Conservation (phyloP, 2,888 invertebrate genomes). For the Parapristionchus giblindavisi region DNA sequence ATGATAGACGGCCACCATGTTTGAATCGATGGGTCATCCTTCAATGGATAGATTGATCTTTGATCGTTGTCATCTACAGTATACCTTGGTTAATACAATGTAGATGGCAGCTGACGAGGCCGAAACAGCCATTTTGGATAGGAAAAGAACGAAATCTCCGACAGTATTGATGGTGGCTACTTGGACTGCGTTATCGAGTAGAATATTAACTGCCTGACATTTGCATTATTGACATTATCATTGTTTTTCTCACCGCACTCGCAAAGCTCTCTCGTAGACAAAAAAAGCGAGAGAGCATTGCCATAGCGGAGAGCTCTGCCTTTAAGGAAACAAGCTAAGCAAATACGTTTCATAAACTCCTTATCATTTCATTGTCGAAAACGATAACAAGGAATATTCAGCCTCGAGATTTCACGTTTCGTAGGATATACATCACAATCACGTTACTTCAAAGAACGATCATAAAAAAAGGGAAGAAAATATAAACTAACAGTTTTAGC, state of each 20-base stretch:
- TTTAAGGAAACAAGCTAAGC: no score
- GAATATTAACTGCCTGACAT: constrained; percentile 84
- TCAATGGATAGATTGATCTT: not conserved
- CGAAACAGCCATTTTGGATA: constrained; percentile 77
- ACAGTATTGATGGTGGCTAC: constrained; percentile 90
- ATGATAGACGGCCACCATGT: constrained; percentile 34
- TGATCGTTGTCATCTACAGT: not conserved
- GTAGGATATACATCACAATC: no score
- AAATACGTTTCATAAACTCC: no score
- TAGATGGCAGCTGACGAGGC: constrained; percentile 7
- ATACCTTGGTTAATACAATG: constrained; percentile 7
- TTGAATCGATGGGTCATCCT: constrained; percentile 16
- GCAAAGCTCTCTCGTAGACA: no score
- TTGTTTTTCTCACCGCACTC: not conserved
- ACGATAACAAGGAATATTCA: no score
- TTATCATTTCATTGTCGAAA: no score
- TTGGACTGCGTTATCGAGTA: constrained; percentile 84
- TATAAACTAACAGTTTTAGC: constrained; percentile 81
- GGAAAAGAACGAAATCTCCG: constrained; percentile 89
- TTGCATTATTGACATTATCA: not conserved
- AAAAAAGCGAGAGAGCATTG: no score
- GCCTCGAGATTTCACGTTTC: no score
- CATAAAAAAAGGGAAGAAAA: not conserved
- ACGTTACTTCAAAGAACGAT: no score
- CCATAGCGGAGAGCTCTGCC: no score